Evolutionary conservation across 2,113 vertebrate genomes (phyloP).

Genomic region (Mustela lutreola): DNA sequence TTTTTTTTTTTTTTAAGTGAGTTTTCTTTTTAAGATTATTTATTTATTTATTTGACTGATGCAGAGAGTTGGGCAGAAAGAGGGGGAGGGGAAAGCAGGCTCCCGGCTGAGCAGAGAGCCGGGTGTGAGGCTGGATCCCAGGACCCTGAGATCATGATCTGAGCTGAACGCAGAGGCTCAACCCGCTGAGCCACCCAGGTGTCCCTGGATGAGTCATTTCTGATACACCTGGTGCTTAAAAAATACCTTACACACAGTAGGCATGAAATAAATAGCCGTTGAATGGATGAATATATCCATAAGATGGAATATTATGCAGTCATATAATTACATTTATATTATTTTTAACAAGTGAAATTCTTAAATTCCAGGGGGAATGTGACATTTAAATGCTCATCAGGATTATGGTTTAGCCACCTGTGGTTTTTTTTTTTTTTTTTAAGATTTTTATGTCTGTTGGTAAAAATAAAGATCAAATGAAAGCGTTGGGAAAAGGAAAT

Average conservation of each 20-base stretch:
- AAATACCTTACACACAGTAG: not conserved
- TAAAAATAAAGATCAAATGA: constrained; percentile 8
- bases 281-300: not conserved
- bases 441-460: not conserved
- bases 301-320: not conserved
- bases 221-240: not conserved
- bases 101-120: no score
- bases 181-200: no score
- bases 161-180: no score
- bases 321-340: not conserved
- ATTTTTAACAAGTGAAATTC: no score
- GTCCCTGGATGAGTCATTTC: not conserved
- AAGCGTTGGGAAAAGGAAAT: not conserved
- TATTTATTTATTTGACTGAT: no score
- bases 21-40: no score
- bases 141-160: no score
- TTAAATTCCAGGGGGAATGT: no score
- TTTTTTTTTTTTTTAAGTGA: not conserved
- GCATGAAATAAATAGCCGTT: not conserved
- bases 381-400: not conserved
- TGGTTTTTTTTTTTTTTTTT: not conserved
- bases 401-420: not conserved
- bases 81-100: no score
- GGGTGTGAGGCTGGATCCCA: no score
- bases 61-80: no score